A percentile compares a stretch with the other conserved stretches of the same genome.
Conservation (phyloP, 2,888 invertebrate genomes). For the Lithophane leautieri region DNA sequence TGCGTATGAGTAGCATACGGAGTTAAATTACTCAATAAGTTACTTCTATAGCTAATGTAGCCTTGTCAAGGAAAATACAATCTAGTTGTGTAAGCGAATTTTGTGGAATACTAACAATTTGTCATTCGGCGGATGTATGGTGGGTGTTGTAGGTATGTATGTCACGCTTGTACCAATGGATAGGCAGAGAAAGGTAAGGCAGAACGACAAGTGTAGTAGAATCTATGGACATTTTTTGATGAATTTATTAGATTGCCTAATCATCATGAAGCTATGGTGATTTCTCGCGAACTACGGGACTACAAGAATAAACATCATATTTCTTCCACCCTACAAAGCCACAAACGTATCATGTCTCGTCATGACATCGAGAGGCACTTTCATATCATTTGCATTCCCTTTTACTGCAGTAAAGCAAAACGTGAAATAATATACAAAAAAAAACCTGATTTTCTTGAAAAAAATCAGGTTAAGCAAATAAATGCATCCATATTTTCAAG, state of each 20-base stretch:
- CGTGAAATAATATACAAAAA: background rate
- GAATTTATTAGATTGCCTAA: no score
- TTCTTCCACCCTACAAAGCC: background rate
- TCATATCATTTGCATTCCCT: background rate
- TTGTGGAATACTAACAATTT: conserved; percentile 36
- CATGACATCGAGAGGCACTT: background rate
- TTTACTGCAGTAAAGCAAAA: background rate
- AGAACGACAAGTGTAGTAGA: no score
- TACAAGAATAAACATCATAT: background rate
- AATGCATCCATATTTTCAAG: background rate
- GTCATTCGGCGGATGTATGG: conserved; percentile 9
- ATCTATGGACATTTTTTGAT: no score
- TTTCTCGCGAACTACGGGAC: background rate
- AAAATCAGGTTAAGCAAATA: background rate
- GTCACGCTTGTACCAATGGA: background rate
- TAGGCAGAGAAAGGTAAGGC: conserved; percentile 5
- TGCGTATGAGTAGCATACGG: conserved; percentile 50
- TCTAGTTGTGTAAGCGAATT: conserved; percentile 45
- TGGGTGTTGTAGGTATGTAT: conserved; percentile 14
- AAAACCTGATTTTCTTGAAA: background rate
- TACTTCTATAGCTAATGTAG: conserved; percentile 34
- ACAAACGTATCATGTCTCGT: background rate
- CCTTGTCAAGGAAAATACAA: conserved; percentile 26
- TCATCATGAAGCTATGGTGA: background rate
- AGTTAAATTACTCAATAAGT: conserved; percentile 47